phyloP scores from a whole-genome alignment of 2,888 invertebrate species.

The Ophion ventricosus region DNA sequence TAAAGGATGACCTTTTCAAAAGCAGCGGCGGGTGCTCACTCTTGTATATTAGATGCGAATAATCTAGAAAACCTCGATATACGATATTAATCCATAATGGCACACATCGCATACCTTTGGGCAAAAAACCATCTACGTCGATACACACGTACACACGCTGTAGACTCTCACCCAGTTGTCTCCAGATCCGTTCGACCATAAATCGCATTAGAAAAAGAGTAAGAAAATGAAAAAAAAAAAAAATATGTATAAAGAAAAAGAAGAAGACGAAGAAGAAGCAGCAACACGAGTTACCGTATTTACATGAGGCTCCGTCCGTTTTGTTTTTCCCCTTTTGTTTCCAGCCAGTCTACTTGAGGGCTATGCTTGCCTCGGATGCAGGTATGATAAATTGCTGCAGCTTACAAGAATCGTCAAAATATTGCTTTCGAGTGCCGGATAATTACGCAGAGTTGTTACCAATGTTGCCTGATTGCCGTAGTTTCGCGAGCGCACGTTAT shows the following conservation, averaged over 20 bases:
- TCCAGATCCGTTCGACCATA: slow-evolving; percentile 37
- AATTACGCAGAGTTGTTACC: slow-evolving; percentile 78
- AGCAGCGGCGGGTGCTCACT: neutral
- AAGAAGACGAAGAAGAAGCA: slow-evolving; percentile 17
- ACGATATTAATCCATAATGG: neutral
- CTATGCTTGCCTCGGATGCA: slow-evolving; percentile 89
- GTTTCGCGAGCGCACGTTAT: slow-evolving; percentile 81
- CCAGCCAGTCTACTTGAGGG: slow-evolving; percentile 92
- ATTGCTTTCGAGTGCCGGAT: slow-evolving; percentile 82
- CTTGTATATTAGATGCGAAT: slow-evolving; percentile 7
- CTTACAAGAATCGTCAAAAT: slow-evolving; percentile 76
- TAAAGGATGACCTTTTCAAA: neutral
- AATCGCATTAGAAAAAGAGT: neutral
- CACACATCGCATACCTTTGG: slow-evolving; percentile 1
- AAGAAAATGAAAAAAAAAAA: slow-evolving; percentile 19
- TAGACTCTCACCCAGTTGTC: slow-evolving; percentile 43
- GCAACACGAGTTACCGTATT: slow-evolving; percentile 56
- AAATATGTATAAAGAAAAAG: slow-evolving; percentile 7
- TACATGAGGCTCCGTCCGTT: slow-evolving; percentile 61
- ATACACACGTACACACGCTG: slow-evolving; percentile 3
- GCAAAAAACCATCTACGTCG: neutral
- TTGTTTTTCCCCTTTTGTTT: slow-evolving; percentile 77
- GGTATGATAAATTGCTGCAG: slow-evolving; percentile 90
- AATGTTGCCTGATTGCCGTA: slow-evolving; percentile 81
- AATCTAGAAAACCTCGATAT: slow-evolving; percentile 26